Evolutionary conservation across 1,140 invertebrate genomes (phyloP), one percentile per base, ranked within the genome.

Genomic region (Eurosta solidaginis): DNA sequence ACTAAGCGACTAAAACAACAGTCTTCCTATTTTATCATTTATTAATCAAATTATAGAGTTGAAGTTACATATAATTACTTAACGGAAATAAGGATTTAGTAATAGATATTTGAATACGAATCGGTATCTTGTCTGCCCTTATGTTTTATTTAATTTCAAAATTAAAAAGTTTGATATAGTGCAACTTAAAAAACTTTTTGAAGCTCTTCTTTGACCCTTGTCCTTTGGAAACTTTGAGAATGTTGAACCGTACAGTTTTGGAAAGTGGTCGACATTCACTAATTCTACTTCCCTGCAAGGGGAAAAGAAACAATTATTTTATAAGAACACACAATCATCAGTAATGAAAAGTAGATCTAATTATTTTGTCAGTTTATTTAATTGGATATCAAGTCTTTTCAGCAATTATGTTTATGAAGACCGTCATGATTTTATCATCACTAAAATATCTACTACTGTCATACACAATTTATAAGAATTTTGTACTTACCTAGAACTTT

Each of bases 171-270:
- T 68, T 40, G 40, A 68, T 33, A 59, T 59, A 59, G 17, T 59
- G 3, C 22, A 77, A 76, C 74, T 91, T 93, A 95, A 88, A n/a
- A n/a, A 94, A 95, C 88, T 95, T 96, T 84, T 93, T 95, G 90
- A 99, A 99, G 84, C 94, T 95, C 90, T 99, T 99, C 90, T 99
- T 99, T 29, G 95, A 92, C 80, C 96, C 96, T 81, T 95, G 93
- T 84, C 95, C 95, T 89, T 98, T 99, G 76, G 95, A 93, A 9
- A 99, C 97, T 90, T 99, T 99, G 80, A 99, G 90, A 49, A 99
- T 98, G 89, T 99, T 99, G 91, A 99, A 99, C 83, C 97, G 91
- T 29, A 99, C 98, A 68, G 98, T 99, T 90, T 99, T 99, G 84
- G 96, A 97, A 42, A 99, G 92, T 52, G 98, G 98, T 88, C 98